phyloP scores from a whole-genome alignment of 2,888 invertebrate species.

The Plagodis dolabraria region DNA sequence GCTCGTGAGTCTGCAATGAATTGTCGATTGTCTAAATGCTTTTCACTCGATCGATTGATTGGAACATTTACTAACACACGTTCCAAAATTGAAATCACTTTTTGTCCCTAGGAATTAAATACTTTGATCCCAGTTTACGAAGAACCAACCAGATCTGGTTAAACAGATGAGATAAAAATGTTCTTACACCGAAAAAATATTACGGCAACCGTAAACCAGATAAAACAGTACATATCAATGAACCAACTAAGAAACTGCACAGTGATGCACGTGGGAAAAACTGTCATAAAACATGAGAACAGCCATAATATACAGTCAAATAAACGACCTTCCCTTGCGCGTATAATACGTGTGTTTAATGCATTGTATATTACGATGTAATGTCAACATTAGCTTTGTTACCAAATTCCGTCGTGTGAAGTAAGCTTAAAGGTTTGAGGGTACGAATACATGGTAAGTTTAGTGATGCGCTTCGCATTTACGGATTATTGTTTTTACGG shows the following conservation, averaged over 20 bases:
- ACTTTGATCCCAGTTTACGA: too few relatives aligned
- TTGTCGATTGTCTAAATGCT: too few relatives aligned
- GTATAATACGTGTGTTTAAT: neutral
- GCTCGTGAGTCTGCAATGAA: too few relatives aligned
- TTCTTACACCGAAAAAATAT: too few relatives aligned
- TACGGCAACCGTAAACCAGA: too few relatives aligned
- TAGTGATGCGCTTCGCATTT: conserved; percentile 8
- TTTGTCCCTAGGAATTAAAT: too few relatives aligned
- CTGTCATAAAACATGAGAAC: conserved; percentile 16
- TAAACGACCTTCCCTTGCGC: conserved; percentile 1
- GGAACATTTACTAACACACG: too few relatives aligned
- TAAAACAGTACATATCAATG: too few relatives aligned
- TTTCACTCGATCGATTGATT: too few relatives aligned
- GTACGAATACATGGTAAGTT: neutral
- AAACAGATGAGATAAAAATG: too few relatives aligned
- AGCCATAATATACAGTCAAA: conserved; percentile 4
- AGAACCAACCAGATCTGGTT: too few relatives aligned
- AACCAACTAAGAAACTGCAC: neutral
- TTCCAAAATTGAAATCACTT: too few relatives aligned
- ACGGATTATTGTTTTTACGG: neutral
- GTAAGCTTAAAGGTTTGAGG: conserved; percentile 4
- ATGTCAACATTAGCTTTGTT: conserved; percentile 15
- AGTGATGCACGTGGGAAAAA: conserved; percentile 7
- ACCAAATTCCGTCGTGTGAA: conserved; percentile 16
- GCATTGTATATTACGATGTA: conserved; percentile 2